Evolutionary conservation across 2,888 invertebrate genomes (phyloP).

Genomic region (Diarsia brunnea): DNA sequence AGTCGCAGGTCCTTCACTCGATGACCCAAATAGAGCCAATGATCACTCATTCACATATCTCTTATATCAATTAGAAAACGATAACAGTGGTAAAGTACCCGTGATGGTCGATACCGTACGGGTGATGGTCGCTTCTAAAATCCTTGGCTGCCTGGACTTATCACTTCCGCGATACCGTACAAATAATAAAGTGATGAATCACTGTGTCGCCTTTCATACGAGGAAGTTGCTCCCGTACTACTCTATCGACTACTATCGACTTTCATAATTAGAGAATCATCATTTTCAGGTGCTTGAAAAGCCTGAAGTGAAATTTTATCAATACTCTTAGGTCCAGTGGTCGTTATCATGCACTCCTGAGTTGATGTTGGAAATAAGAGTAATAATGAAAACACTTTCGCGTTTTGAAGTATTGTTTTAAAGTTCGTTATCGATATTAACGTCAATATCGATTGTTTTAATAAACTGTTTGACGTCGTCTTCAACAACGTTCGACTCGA

Average conservation of each 20-base stretch:
- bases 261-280: background rate
- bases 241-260: too few species aligned
- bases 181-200: slow-evolving; percentile 51
- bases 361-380: background rate
- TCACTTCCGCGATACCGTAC: slow-evolving; percentile 40
- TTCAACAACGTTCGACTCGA: slow-evolving; percentile 16
- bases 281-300: slow-evolving; percentile 2
- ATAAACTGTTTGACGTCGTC: slow-evolving; percentile 25
- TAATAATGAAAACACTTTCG: slow-evolving; percentile 41
- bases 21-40: background rate
- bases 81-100: slow-evolving; percentile 24
- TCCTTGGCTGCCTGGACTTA: slow-evolving; percentile 33
- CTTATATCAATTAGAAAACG: background rate
- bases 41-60: background rate
- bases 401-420: slow-evolving; percentile 31
- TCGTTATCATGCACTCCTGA: slow-evolving; percentile 3
- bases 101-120: background rate
- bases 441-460: slow-evolving; percentile 44
- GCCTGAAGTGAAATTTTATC: slow-evolving; percentile 7
- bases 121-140: slow-evolving; percentile 14
- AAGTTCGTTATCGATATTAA: slow-evolving; percentile 37
- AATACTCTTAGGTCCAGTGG: background rate
- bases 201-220: slow-evolving; percentile 26
- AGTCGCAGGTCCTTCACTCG: background rate
- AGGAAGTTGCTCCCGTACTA: slow-evolving; percentile 15